Evolutionary conservation across 2,888 invertebrate genomes (phyloP).

Genomic region (Eumacrocentrus americanus): DNA sequence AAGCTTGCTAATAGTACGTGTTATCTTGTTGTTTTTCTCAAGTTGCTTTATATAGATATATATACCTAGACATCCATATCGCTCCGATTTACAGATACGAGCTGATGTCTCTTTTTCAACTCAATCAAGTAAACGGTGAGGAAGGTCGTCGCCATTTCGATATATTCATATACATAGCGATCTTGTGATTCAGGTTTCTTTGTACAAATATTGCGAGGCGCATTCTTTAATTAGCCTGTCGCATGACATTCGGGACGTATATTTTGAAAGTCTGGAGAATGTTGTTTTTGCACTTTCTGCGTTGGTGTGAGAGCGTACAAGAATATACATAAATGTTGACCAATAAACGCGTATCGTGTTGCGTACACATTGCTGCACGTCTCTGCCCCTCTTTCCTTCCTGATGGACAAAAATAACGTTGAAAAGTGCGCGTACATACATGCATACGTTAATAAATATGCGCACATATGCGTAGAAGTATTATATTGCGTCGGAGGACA

Average conservation of each 20-base stretch:
- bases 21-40: conserved; percentile 12
- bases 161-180: not conserved
- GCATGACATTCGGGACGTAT: conserved; percentile 20
- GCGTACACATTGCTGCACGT: conserved; percentile 15
- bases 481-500: not conserved
- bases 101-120: not conserved
- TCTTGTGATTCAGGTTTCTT: not conserved
- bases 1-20: conserved; percentile 3
- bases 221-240: not conserved
- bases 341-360: conserved; percentile 24
- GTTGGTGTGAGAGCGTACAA: conserved; percentile 6
- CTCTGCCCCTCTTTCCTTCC: conserved; percentile 12
- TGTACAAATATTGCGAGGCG: not conserved
- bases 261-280: conserved; percentile 33
- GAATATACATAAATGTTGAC: conserved; percentile 13
- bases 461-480: not conserved
- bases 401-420: conserved; percentile 35
- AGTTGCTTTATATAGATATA: not conserved
- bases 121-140: conserved; percentile 25
- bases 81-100: not conserved
- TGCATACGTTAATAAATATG: conserved; percentile 19
- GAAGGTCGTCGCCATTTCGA: conserved; percentile 15
- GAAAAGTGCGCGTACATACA: conserved; percentile 14
- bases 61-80: not conserved
- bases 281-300: conserved; percentile 29